Conservation (phyloP, 2,113 vertebrate genomes). For the Oryzias celebensis region DNA sequence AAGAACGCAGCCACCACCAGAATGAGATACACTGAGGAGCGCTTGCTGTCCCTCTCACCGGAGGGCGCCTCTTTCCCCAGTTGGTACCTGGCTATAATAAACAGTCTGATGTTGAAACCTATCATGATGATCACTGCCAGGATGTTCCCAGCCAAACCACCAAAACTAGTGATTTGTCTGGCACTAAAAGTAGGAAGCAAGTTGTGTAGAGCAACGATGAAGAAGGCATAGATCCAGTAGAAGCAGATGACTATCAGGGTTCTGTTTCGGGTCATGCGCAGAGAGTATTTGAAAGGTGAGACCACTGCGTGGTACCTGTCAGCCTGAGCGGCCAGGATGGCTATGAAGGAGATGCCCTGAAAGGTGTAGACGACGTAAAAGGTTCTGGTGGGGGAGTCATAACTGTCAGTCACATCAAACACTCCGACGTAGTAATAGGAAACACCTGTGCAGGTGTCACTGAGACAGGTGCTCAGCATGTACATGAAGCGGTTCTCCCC, state of each 20-base stretch:
- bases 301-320: conserved; percentile 77
- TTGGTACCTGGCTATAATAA: conserved; percentile 75
- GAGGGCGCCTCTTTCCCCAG: conserved; percentile 64
- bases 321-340: conserved; percentile 77
- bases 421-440: conserved; percentile 77
- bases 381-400: conserved; percentile 67
- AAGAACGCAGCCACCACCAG: conserved; percentile 74
- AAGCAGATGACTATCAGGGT: conserved; percentile 66
- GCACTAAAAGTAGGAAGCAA: conserved; percentile 56
- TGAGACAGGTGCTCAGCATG: conserved; percentile 80
- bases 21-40: conserved; percentile 74
- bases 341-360: conserved; percentile 78
- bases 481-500: conserved; percentile 80
- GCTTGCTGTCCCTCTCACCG: conserved; percentile 70
- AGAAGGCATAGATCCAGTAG: conserved; percentile 77
- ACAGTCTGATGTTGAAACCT: conserved; percentile 73
- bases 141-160: conserved; percentile 70
- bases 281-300: conserved; percentile 71
- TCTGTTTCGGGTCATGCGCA: conserved; percentile 67
- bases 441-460: conserved; percentile 76
- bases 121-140: conserved; percentile 75
- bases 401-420: conserved; percentile 67
- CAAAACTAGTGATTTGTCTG: conserved; percentile 57
- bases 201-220: conserved; percentile 66
- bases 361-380: conserved; percentile 73